These are phyloP conservation scores for Ischnura elegans DNA, from an alignment of 2,888 invertebrate genomes.

Conservation along the genomic window DNA sequence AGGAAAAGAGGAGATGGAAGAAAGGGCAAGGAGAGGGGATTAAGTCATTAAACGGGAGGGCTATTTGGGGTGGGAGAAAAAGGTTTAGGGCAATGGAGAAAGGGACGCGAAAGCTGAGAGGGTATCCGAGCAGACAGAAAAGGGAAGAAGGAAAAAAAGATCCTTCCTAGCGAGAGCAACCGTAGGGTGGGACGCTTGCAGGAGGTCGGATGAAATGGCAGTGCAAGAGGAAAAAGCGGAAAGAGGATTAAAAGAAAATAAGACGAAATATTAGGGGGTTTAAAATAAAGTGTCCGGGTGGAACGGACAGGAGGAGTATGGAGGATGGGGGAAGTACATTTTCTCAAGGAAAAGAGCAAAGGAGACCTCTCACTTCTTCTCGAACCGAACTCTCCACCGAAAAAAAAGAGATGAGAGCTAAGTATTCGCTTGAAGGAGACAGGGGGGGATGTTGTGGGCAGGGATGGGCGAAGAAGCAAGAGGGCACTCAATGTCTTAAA, in stretches of 20 bases:
- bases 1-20: background rate
- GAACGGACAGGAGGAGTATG: background rate
- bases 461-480: too few relatives aligned
- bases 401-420: background rate
- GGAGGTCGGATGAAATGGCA: background rate
- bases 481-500: background rate
- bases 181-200: background rate
- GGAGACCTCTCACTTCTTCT: background rate
- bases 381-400: background rate
- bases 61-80: background rate
- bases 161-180: background rate
- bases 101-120: background rate
- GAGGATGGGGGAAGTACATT: background rate
- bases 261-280: background rate
- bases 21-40: background rate
- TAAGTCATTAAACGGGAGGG: slow-evolving; percentile 12
- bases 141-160: background rate
- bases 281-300: slow-evolving; percentile 2
- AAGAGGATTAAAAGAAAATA: background rate
- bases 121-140: background rate
- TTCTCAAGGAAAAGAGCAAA: background rate
- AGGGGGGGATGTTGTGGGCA: background rate
- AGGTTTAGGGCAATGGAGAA: background rate
- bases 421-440: background rate
- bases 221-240: background rate